These are phyloP conservation scores for Megastigmus dorsalis DNA, from an alignment of 2,888 invertebrate species.

Conservation along the genomic window DNA sequence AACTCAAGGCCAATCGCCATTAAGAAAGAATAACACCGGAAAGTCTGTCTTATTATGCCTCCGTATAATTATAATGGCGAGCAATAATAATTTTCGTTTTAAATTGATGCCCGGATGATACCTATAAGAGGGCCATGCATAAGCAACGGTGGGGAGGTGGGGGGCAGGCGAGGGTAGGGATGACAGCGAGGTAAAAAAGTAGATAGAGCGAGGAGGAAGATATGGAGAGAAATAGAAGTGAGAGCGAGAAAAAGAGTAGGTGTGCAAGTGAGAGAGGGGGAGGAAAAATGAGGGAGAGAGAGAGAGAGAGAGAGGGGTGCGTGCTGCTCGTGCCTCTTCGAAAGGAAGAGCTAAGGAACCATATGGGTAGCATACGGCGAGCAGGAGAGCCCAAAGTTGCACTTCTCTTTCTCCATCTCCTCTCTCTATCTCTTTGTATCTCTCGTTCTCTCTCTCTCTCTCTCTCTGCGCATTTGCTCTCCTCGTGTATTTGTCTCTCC, in stretches of 20 bases:
- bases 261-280: slow-evolving; percentile 5
- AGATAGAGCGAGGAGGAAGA: not conserved
- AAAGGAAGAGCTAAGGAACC: slow-evolving; percentile 64
- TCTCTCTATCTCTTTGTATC: not conserved
- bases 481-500: slow-evolving; percentile 59
- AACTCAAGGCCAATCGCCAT: too few species aligned
- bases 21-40: too few species aligned
- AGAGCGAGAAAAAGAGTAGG: not conserved
- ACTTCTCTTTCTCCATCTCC: slow-evolving; percentile 35
- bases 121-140: too few species aligned
- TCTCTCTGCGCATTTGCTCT: not conserved
- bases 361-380: slow-evolving; percentile 74
- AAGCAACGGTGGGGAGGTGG: too few species aligned
- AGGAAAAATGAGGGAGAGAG: slow-evolving; percentile 23
- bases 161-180: not conserved
- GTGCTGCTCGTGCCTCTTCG: slow-evolving; percentile 47
- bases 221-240: not conserved
- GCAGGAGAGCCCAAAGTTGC: slow-evolving; percentile 62
- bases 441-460: slow-evolving; percentile 11
- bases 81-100: slow-evolving; percentile 24
- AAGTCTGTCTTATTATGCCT: too few species aligned
- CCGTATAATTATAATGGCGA: slow-evolving; percentile 18
- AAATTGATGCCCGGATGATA: slow-evolving; percentile 24
- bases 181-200: not conserved
- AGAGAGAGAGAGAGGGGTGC: slow-evolving; percentile 5